Conservation (phyloP, 2,888 invertebrate genomes). For the Hylaea fasciaria region DNA sequence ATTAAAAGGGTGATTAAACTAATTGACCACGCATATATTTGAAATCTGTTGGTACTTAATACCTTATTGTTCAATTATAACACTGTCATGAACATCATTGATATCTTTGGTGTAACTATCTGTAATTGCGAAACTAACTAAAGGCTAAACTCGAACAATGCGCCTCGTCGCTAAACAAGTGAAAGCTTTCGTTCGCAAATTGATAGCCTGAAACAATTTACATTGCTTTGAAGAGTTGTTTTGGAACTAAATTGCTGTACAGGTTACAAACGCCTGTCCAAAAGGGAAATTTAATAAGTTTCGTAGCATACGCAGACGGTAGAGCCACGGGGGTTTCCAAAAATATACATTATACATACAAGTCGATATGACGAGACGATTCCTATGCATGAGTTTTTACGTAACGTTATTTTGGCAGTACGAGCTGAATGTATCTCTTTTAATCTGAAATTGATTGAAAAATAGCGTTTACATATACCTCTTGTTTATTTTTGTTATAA, state of each 20-base stretch:
- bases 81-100: too few relatives aligned
- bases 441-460: conserved; percentile 28
- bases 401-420: conserved; percentile 24
- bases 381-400: conserved; percentile 33
- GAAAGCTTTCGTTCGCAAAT: conserved; percentile 3
- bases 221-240: conserved; percentile 1
- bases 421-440: conserved; percentile 27
- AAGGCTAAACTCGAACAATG: neutral
- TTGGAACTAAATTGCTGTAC: neutral
- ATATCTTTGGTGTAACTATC: too few relatives aligned
- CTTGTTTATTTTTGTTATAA: conserved; percentile 11
- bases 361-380: too few relatives aligned
- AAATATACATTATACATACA: too few relatives aligned
- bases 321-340: conserved; percentile 17
- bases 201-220: neutral
- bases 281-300: neutral
- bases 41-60: too few relatives aligned
- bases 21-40: too few relatives aligned
- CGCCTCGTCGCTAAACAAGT: neutral
- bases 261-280: too few relatives aligned
- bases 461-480: conserved; percentile 22
- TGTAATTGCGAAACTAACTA: neutral
- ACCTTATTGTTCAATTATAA: too few relatives aligned
- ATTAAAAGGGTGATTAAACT: too few relatives aligned
- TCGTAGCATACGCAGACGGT: neutral